Base-by-base conservation (phyloP, 2,797 vertebrate species). In the Carapus acus region DNA sequence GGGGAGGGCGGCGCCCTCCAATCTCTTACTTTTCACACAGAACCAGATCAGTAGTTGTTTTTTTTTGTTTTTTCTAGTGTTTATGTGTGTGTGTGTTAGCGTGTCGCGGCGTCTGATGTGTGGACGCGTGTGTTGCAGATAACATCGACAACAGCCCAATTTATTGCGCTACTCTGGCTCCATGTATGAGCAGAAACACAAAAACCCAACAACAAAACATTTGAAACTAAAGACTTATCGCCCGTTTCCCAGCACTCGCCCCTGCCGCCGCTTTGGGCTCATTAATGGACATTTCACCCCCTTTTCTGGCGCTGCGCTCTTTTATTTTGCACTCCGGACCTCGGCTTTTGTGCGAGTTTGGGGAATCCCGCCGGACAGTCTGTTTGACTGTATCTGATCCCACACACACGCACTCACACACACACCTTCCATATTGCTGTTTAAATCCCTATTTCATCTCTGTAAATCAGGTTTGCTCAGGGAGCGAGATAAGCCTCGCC, bases 401-500 rank as follows among this genome's bases (percentile, higher is more conserved):
- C 49, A 36, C 43, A 71, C 57, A 73, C 65, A n/a, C n/a, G n/a
- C n/a, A n/a, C n/a, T n/a, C n/a, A n/a, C n/a, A n/a, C n/a, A n/a
- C n/a, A n/a, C n/a, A n/a, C 45, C 71, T 74, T 77, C 66, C 51
- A 66, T 69, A 69, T 73, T 75, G 68, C 54, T 67, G 45, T 70
- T 54, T 71, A 63, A 77, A 82, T 73, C 62, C 45, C 33, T 43
- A 73, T 76, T 73, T 77, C 61, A 73, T 84, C 71, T 71, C 52
- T 37, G 67, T 65, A 74, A 74, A 71, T 80, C 78, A 72, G 74
- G 76, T 81, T 83, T 81, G 67, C 69, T 31, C 54, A 70, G 67
- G 68, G 54, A 61, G 60, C 65, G 47, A 55, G 62, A 74, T 74
- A 76, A 77, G 69, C 39, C 62, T 50, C 49, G 54, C 36, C 59